phyloP scores from a whole-genome alignment of 2,797 vertebrate species.

The Scyliorhinus canicula region DNA sequence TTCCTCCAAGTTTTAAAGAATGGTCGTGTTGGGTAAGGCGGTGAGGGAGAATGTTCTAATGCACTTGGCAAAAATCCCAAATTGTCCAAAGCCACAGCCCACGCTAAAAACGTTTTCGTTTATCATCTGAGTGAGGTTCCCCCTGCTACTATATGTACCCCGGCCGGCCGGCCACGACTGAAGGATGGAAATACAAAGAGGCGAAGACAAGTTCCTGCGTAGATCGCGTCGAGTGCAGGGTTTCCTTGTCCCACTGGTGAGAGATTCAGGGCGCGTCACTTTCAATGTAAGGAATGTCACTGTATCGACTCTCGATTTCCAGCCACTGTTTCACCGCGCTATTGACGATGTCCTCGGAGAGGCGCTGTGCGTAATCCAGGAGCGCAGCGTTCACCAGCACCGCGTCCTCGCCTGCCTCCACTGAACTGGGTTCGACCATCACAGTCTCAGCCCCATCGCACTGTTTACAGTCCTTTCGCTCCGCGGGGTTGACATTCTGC shows the following conservation, averaged over 20 bases:
- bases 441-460: conserved; percentile 57
- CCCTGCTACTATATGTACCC: background rate
- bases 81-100: background rate
- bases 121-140: background rate
- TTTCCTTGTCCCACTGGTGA: background rate
- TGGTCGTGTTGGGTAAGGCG: background rate
- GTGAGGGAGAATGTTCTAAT: background rate
- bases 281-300: conserved; percentile 90
- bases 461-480: conserved; percentile 49
- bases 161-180: background rate
- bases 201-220: too few relatives aligned
- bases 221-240: background rate
- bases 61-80: background rate
- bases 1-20: background rate
- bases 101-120: background rate
- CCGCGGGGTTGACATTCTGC: conserved; percentile 53
- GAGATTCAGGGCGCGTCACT: conserved; percentile 72
- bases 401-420: background rate
- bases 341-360: conserved; percentile 79
- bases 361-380: conserved; percentile 76
- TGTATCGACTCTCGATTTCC: conserved; percentile 77
- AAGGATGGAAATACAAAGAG: background rate
- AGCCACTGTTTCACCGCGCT: conserved; percentile 85
- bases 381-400: conserved; percentile 53
- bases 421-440: conserved; percentile 52